A percentile compares a stretch with the other conserved stretches of the same genome.
Conservation (phyloP, 2,888 invertebrate genomes). For the Scaeva pyrastri region DNA sequence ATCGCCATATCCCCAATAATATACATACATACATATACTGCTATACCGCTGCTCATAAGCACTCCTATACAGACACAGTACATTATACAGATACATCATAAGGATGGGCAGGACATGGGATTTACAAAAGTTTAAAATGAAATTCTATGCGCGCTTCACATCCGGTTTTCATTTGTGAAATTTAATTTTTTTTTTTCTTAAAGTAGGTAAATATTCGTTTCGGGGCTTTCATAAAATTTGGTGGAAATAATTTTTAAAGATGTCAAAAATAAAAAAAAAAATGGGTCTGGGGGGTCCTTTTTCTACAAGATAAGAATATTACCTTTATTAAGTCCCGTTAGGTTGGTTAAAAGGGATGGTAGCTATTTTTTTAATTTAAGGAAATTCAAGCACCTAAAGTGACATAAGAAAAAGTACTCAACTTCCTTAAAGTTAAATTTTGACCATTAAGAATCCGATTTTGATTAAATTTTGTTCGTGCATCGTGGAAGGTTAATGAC, state of each 20-base stretch:
- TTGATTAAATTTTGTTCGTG: no score
- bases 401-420: no score
- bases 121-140: constrained; percentile 9
- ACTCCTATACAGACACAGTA: not conserved
- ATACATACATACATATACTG: not conserved
- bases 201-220: not conserved
- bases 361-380: not conserved
- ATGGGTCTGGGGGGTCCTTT: not conserved
- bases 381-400: not conserved
- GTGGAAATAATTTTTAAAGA: constrained; percentile 6
- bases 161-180: not conserved
- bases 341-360: not conserved
- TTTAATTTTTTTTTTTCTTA: not conserved
- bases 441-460: no score
- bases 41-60: no score
- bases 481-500: no score
- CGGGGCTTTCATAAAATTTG: not conserved
- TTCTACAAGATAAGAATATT: not conserved
- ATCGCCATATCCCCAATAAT: constrained; percentile 36
- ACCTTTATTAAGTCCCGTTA: not conserved
- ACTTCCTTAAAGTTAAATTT: no score
- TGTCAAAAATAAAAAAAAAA: not conserved
- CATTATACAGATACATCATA: no score
- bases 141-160: not conserved
- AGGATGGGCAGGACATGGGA: not conserved